phyloP scores from a whole-genome alignment of 2,113 vertebrate genomes.

The Aleadryas rufinucha region DNA sequence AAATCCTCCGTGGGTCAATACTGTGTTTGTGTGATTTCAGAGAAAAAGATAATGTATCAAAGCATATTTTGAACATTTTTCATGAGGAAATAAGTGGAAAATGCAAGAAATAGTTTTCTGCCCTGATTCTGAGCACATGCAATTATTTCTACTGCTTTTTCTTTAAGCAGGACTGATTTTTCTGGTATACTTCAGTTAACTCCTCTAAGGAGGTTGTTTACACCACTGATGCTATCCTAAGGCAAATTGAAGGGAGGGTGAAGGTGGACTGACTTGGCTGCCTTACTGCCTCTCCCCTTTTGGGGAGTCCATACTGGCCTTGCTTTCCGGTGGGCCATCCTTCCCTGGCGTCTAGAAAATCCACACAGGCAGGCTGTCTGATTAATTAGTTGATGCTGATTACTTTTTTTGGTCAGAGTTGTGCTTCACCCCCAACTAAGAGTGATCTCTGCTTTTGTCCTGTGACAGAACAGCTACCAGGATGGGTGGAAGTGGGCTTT shows the following conservation, averaged over 20 bases:
- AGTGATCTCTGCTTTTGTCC: slow-evolving; percentile 20
- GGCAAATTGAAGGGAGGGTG: not conserved
- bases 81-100: not conserved
- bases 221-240: not conserved
- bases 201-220: not conserved
- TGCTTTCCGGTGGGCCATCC: not conserved
- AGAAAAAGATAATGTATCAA: not conserved
- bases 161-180: not conserved
- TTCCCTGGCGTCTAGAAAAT: not conserved
- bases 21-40: not conserved
- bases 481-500: not conserved
- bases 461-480: slow-evolving; percentile 7
- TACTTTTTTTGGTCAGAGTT: slow-evolving; percentile 31
- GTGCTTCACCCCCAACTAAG: not conserved
- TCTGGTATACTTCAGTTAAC: not conserved
- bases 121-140: not conserved
- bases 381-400: slow-evolving; percentile 19
- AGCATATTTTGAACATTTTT: not conserved
- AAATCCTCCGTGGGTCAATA: not conserved
- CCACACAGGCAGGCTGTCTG: not conserved
- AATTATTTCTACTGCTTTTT: not conserved
- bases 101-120: not conserved
- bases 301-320: not conserved
- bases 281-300: not conserved
- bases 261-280: not conserved